Evolutionary conservation across 2,797 vertebrate species (phyloP), one percentile per base, ranked within the genome.

Genomic region (Picus viridis): DNA sequence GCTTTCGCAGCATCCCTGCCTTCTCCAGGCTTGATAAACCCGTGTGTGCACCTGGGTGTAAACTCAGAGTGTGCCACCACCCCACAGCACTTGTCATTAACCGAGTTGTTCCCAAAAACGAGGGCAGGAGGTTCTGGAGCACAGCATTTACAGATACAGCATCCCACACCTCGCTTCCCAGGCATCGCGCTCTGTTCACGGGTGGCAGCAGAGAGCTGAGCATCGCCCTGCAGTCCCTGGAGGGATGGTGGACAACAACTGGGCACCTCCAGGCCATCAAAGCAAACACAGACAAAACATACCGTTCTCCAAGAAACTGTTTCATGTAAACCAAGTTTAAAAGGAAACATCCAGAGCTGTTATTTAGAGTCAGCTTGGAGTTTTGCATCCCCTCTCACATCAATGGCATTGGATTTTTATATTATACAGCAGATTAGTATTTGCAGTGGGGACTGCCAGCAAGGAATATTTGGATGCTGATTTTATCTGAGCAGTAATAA

Each of bases 91-190:
- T 4, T 3, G 11, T 2, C 7, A 16, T 7, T 16, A 2, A 3
- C 4, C 0, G 4, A 26, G 5, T 39, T 54, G 22, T 62, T 39
- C 32, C 6, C 7, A 0, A 10, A 0, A 5, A 3, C 17, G 19
- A 1, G 45, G 32, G n/a, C 15, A 43, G 58, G 65, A 0, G 9
- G n/a, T 9, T 24, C 62, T 7, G 22, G 62, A 73, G 3, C 4
- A 0, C 0, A 0, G 43, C 1, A 2, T 24, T 41, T 11, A 3
- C 1, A 32, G 63, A 5, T 30, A 0, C 1, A 3, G 10, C 13
- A 3, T 10, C 18, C 39, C 2, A 0, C 0, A 0, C 7, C 23
- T 20, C 45, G 20, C 49, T 41, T 39, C 11, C 45, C 30, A 14
- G 61, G 4, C 2, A 43, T 6, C n/a, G 19, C 29, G 29, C 12